Conservation (phyloP, 2,888 invertebrate species). For the Melieria crassipennis region DNA sequence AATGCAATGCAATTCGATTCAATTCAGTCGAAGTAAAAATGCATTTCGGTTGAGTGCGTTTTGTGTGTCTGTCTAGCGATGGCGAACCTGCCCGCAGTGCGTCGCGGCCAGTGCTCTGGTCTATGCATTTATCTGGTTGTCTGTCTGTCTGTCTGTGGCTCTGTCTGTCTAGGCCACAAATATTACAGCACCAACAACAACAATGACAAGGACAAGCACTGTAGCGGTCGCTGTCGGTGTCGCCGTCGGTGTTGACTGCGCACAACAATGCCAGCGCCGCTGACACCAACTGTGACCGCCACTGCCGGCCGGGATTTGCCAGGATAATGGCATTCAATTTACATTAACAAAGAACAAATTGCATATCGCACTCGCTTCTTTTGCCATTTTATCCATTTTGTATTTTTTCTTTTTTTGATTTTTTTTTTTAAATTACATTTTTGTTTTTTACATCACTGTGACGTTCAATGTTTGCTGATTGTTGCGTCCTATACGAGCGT, state of each 20-base stretch:
- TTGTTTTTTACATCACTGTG: no score
- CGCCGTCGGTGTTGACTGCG: background rate
- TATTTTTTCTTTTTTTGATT: no score
- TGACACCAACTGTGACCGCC: background rate
- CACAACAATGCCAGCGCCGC: background rate
- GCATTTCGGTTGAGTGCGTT: conserved; percentile 10
- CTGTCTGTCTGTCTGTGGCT: conserved; percentile 25
- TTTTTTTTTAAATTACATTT: no score
- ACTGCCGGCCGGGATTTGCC: conserved; percentile 30
- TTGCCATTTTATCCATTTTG: no score
- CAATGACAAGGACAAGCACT: conserved; percentile 6
- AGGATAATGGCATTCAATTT: conserved; percentile 42
- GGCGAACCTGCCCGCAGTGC: no score
- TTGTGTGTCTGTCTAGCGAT: background rate
- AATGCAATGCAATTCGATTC: background rate
- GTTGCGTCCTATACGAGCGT: no score
- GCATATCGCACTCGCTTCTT: conserved; percentile 22
- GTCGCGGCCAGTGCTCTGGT: no score
- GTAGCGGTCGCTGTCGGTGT: background rate
- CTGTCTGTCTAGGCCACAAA: conserved; percentile 3
- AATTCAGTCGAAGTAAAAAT: conserved; percentile 5
- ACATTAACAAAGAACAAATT: conserved; percentile 43
- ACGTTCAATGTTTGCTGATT: no score
- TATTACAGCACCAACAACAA: conserved; percentile 12
- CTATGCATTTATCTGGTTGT: background rate